Evolutionary conservation across 2,797 vertebrate genomes (phyloP).

Genomic region (Eulemur albifrons): DNA sequence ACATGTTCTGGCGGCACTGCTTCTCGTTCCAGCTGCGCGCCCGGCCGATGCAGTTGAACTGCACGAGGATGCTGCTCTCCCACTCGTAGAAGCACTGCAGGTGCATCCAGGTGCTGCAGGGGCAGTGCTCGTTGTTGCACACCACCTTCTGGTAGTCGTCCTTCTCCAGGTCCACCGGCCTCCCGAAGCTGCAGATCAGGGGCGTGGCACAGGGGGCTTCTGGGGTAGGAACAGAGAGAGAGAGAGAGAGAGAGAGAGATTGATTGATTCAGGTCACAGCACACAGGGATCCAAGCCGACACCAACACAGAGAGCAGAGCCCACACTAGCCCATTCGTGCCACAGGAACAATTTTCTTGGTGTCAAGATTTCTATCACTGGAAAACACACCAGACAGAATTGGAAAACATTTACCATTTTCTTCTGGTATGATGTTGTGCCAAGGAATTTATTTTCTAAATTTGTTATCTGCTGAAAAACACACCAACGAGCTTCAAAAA

Average conservation of each 20-base stretch:
- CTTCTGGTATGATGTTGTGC: neutral
- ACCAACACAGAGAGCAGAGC: neutral
- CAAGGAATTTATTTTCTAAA: neutral
- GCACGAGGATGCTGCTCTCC: slow-evolving; percentile 99
- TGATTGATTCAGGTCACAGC: neutral
- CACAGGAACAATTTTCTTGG: neutral
- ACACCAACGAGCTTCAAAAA: neutral
- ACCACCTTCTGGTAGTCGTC: slow-evolving; percentile 98
- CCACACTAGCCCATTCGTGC: neutral
- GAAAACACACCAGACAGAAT: neutral
- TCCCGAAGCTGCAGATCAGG: slow-evolving; percentile 93
- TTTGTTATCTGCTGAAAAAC: slow-evolving; percentile 13
- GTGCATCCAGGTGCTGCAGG: slow-evolving; percentile 97
- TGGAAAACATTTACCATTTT: neutral
- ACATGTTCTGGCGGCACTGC: slow-evolving; percentile 99
- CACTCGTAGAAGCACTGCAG: slow-evolving; percentile 99
- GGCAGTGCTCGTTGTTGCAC: slow-evolving; percentile 97
- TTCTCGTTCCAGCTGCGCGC: slow-evolving; percentile 99
- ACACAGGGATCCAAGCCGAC: neutral
- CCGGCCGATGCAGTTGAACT: slow-evolving; percentile 98
- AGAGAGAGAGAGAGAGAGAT: neutral
- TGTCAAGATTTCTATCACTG: slow-evolving; percentile 20
- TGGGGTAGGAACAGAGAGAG: slow-evolving; percentile 80
- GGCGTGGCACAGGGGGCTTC: slow-evolving; percentile 95
- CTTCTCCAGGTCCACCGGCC: slow-evolving; percentile 94